Evolutionary conservation across 1,140 invertebrate genomes (phyloP).

Genomic region (Atta cephalotes): DNA sequence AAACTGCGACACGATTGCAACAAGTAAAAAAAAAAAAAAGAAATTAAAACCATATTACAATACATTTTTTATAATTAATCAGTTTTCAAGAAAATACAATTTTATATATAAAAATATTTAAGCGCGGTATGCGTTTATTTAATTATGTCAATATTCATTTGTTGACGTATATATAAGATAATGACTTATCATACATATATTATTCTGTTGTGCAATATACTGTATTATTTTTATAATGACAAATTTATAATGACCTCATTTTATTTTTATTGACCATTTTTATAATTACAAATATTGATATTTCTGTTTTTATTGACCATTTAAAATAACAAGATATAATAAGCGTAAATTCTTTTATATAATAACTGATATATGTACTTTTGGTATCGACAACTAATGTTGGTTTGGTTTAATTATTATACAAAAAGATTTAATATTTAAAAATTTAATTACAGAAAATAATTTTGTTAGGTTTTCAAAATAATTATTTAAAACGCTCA

Average conservation of each 20-base stretch:
- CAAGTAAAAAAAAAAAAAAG: background rate
- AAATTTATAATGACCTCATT: background rate
- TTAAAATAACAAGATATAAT: slow-evolving; percentile 24
- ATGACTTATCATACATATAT: background rate
- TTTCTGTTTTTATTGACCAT: background rate
- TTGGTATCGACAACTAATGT: background rate
- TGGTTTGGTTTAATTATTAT: background rate
- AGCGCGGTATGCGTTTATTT: background rate
- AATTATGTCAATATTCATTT: background rate
- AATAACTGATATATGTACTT: background rate
- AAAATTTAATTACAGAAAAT: too few species aligned
- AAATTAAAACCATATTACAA: background rate
- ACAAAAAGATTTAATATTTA: too few species aligned
- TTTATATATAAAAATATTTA: background rate
- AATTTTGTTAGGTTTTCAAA: too few species aligned
- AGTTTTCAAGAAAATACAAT: background rate
- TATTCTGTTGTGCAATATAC: background rate
- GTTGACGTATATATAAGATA: background rate
- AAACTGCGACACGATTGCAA: background rate
- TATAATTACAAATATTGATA: background rate
- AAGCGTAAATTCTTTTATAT: background rate
- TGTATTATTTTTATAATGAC: background rate
- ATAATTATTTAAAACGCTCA: too few species aligned
- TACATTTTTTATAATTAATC: slow-evolving; percentile 5
- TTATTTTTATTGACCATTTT: background rate